These are phyloP conservation scores for Hyles vespertilio DNA, from an alignment of 1,140 invertebrate species.

Conservation along the genomic window DNA sequence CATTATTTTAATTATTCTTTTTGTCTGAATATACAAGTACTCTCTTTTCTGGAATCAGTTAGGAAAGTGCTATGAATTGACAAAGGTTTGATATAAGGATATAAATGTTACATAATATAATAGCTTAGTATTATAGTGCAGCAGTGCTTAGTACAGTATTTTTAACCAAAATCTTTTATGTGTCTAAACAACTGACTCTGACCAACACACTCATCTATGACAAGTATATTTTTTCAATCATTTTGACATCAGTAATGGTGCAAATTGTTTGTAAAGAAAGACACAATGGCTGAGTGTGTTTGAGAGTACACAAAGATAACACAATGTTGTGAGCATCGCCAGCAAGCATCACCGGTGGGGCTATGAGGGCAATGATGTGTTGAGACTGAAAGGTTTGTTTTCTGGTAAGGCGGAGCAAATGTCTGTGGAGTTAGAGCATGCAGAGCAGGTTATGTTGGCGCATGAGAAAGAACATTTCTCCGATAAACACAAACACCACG, in stretches of 20 bases:
- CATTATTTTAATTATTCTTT: background rate
- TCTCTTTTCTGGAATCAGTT: too few species aligned
- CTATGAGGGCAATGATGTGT: slow-evolving; percentile 34
- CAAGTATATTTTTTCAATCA: background rate
- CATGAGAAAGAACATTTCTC: slow-evolving; percentile 66
- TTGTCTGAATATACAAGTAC: background rate
- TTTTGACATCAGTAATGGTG: background rate
- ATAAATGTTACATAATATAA: too few species aligned
- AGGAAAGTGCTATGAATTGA: too few species aligned
- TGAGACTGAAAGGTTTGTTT: slow-evolving; percentile 67
- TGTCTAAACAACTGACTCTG: slow-evolving; percentile 11
- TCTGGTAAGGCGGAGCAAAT: slow-evolving; percentile 74
- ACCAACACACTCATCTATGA: slow-evolving; percentile 4
- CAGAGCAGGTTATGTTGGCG: slow-evolving; percentile 71
- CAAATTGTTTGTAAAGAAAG: slow-evolving; percentile 1
- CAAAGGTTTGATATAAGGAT: too few species aligned
- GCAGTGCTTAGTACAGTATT: slow-evolving; percentile 17
- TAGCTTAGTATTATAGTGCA: background rate
- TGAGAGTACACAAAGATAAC: slow-evolving; percentile 35
- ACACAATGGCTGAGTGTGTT: slow-evolving; percentile 18
- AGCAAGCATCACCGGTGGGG: slow-evolving; percentile 47
- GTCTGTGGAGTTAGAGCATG: slow-evolving; percentile 72
- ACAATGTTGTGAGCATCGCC: slow-evolving; percentile 42
- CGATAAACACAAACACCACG: slow-evolving; percentile 61
- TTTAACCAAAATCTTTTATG: slow-evolving; percentile 19